Percentiles rank a stretch among this genome's conserved stretches.
Evolutionary conservation across 2,888 invertebrate species (phyloP).

Genomic region (Rhopalosiphum nymphaeae): DNA sequence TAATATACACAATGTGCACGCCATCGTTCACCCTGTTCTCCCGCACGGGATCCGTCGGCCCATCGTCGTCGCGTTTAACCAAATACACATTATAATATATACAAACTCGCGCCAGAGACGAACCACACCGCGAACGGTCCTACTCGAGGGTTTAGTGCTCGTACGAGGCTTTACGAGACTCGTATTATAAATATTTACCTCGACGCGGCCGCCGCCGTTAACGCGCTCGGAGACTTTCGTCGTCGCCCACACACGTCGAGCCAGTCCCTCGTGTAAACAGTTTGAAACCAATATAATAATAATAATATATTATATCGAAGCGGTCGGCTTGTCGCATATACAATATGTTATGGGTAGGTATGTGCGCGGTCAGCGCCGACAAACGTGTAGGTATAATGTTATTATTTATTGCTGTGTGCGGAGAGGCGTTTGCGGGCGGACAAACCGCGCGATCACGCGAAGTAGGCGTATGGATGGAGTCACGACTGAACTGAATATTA

Average conservation of each 20-base stretch:
- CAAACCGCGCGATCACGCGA: neutral
- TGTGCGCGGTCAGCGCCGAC: neutral
- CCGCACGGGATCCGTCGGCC: neutral
- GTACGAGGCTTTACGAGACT: neutral
- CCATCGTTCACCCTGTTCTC: neutral
- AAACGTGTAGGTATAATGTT: neutral
- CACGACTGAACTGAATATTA: neutral
- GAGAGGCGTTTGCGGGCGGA: neutral
- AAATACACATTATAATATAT: neutral
- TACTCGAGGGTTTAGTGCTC: neutral
- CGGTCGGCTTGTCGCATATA: neutral
- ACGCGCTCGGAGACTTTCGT: slow-evolving; percentile 10
- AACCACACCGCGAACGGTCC: neutral
- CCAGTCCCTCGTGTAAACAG: slow-evolving; percentile 33
- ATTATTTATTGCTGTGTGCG: neutral
- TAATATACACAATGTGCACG: neutral
- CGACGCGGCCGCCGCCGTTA: neutral
- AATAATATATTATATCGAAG: neutral
- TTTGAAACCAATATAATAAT: slow-evolving; percentile 3
- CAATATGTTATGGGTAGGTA: neutral
- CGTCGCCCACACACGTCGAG: slow-evolving; percentile 46
- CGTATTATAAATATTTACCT: slow-evolving; percentile 43
- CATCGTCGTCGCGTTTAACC: slow-evolving; percentile 3
- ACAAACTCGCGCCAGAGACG: neutral
- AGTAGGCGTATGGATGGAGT: neutral